Conservation (phyloP, 2,797 vertebrate species). For the Phataginus tricuspis region DNA sequence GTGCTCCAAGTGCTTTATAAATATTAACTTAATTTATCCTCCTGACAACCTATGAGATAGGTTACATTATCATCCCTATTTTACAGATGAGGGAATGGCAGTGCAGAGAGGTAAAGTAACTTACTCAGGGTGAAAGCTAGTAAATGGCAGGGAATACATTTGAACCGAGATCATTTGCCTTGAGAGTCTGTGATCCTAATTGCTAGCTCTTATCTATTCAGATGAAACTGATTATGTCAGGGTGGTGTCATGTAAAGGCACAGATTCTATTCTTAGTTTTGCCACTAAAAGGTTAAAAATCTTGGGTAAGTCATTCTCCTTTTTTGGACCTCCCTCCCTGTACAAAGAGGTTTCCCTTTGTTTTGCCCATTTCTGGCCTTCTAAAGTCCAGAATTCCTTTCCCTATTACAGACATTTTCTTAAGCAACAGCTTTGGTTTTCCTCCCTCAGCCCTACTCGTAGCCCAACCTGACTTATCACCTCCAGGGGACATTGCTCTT, state of each 20-base stretch:
- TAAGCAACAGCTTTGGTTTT: background rate
- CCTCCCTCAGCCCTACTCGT: background rate
- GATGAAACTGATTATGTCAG: background rate
- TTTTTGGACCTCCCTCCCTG: background rate
- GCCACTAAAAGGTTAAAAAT: background rate
- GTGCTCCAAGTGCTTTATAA: background rate
- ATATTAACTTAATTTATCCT: slow-evolving; percentile 13
- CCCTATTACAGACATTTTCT: background rate
- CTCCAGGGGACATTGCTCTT: background rate
- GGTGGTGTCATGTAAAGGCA: background rate
- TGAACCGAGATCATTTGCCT: background rate
- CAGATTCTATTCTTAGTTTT: background rate
- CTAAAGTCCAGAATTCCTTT: background rate
- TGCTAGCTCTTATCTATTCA: background rate
- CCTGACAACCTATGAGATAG: background rate
- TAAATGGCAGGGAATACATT: background rate
- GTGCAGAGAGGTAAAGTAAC: background rate
- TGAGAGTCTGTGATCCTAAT: background rate
- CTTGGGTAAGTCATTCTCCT: background rate
- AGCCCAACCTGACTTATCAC: background rate
- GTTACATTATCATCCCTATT: background rate
- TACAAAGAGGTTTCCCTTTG: background rate
- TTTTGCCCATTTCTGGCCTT: background rate
- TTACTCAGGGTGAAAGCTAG: background rate
- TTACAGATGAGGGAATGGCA: background rate